phyloP scores from a whole-genome alignment of 2,113 vertebrate genomes.

The Naja naja region DNA sequence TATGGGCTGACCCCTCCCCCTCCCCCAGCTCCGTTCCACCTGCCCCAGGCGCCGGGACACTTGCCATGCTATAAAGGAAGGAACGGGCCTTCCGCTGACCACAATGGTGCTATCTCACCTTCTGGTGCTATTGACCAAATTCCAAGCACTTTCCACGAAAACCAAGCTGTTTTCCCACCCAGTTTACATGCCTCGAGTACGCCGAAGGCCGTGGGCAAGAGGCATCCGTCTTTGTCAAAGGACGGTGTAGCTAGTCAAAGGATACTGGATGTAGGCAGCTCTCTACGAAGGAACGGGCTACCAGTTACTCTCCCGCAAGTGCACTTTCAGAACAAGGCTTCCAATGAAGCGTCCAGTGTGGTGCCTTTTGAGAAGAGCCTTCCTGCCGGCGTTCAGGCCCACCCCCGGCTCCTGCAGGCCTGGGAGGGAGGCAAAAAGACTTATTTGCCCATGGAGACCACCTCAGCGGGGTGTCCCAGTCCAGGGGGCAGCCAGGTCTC shows the following conservation, averaged over 20 bases:
- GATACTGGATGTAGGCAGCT: slow-evolving; percentile 73
- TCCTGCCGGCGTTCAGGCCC: slow-evolving; percentile 53
- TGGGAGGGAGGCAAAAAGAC: slow-evolving; percentile 83
- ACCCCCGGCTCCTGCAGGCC: slow-evolving; percentile 73
- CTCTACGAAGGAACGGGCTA: slow-evolving; percentile 78
- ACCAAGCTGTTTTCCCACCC: slow-evolving; percentile 73
- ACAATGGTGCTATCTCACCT: slow-evolving; percentile 72
- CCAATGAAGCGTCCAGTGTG: slow-evolving; percentile 68
- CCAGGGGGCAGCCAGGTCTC: slow-evolving; percentile 72
- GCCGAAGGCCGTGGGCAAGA: slow-evolving; percentile 73
- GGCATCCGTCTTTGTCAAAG: slow-evolving; percentile 69
- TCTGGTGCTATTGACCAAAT: slow-evolving; percentile 78
- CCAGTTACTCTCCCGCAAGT: slow-evolving; percentile 78
- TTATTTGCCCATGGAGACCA: slow-evolving; percentile 76
- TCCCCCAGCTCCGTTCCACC: slow-evolving; percentile 71
- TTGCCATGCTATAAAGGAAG: slow-evolving; percentile 75
- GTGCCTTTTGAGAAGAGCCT: slow-evolving; percentile 78
- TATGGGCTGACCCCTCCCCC: slow-evolving; percentile 66
- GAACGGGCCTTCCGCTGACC: slow-evolving; percentile 71
- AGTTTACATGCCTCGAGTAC: slow-evolving; percentile 74
- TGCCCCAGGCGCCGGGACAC: slow-evolving; percentile 58
- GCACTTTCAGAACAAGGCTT: slow-evolving; percentile 83
- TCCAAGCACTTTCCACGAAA: slow-evolving; percentile 79
- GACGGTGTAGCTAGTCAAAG: slow-evolving; percentile 70
- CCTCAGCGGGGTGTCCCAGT: slow-evolving; percentile 71